Percentiles rank a stretch among this genome's conserved stretches.
Evolutionary conservation across 2,888 invertebrate genomes (phyloP).

Genomic region (Synergus laeviventris): DNA sequence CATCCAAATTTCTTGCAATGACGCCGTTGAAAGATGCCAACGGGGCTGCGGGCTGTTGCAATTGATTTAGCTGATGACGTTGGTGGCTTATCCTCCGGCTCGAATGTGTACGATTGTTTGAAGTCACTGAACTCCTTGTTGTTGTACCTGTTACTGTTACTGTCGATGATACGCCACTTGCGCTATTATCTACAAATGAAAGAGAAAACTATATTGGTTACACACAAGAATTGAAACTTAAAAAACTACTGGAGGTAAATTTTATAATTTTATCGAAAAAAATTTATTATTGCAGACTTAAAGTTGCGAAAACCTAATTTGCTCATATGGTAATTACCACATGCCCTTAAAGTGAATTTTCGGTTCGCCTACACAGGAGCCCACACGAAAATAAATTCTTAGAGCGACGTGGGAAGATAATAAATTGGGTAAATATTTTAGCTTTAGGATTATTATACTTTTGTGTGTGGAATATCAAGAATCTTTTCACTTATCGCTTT

Average conservation of each 20-base stretch:
- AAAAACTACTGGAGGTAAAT: too few species aligned
- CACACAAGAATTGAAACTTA: neutral
- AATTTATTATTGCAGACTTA: too few species aligned
- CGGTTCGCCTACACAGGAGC: neutral
- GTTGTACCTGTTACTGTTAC: slow-evolving; percentile 67
- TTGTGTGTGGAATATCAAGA: too few species aligned
- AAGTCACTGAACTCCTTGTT: slow-evolving; percentile 73
- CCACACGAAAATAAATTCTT: neutral
- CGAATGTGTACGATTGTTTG: slow-evolving; percentile 74
- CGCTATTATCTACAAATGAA: slow-evolving; percentile 62
- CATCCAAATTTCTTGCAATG: slow-evolving; percentile 77
- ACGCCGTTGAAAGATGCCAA: slow-evolving; percentile 73
- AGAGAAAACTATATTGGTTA: neutral
- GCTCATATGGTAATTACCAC: too few species aligned
- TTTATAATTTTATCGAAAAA: too few species aligned
- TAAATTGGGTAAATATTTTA: neutral
- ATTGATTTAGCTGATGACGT: slow-evolving; percentile 74
- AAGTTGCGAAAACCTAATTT: too few species aligned
- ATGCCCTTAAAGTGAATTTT: neutral
- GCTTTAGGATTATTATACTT: too few species aligned
- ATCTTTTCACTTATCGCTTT: neutral
- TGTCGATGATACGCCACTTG: slow-evolving; percentile 66
- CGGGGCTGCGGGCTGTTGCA: slow-evolving; percentile 55
- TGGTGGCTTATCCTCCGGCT: slow-evolving; percentile 78
- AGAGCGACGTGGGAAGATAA: neutral